These are phyloP conservation scores for Salmo trutta DNA, from an alignment of 2,797 vertebrate genomes.

Conservation along the genomic window DNA sequence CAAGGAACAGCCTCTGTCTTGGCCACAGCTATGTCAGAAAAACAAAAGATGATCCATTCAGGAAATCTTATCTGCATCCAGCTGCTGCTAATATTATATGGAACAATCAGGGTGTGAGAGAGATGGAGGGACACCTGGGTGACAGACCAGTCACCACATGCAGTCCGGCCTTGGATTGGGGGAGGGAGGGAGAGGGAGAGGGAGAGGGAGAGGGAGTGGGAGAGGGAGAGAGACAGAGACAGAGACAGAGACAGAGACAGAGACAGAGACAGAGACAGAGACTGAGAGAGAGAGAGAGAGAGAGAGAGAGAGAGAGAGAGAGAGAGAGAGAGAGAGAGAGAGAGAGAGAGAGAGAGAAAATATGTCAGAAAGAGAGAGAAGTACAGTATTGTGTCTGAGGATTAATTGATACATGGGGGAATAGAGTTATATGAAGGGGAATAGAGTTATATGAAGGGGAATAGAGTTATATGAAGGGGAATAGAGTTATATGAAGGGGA, in stretches of 20 bases:
- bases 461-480: too few relatives aligned
- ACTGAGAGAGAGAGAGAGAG: too few relatives aligned
- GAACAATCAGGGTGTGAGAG: slow-evolving; percentile 32
- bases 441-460: too few relatives aligned
- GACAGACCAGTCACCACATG: slow-evolving; percentile 33
- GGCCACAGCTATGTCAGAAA: neutral
- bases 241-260: too few relatives aligned
- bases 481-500: slow-evolving; percentile 14
- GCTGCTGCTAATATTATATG: slow-evolving; percentile 4
- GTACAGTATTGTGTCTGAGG: slow-evolving; percentile 10
- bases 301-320: too few relatives aligned
- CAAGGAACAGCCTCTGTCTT: neutral
- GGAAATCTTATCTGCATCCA: slow-evolving; percentile 11
- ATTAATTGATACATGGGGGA: slow-evolving; percentile 30
- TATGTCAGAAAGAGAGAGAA: too few relatives aligned
- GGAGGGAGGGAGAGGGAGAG: neutral
- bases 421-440: neutral
- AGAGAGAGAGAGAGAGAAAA: too few relatives aligned
- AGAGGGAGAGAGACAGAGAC: neutral
- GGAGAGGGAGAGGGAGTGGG: too few relatives aligned
- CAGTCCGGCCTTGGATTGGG: slow-evolving; percentile 45
- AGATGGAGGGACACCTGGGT: slow-evolving; percentile 29
- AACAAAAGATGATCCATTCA: neutral
- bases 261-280: too few relatives aligned
- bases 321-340: too few relatives aligned